These are phyloP conservation scores for Sebastes nivosus DNA, from an alignment of 2,797 vertebrate genomes.

Conservation along the genomic window DNA sequence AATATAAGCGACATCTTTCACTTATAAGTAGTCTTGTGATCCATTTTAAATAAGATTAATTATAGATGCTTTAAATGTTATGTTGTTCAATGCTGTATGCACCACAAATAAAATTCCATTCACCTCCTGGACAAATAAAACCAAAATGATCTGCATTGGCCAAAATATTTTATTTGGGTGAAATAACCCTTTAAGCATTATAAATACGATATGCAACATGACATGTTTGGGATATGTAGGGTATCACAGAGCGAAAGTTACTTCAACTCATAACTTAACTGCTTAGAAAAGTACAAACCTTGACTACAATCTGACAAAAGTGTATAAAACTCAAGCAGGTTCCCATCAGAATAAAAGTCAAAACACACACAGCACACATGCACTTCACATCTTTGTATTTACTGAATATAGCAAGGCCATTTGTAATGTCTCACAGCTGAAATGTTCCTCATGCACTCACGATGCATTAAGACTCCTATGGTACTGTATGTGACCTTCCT, in stretches of 20 bases:
- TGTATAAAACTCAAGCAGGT: neutral
- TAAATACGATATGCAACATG: neutral
- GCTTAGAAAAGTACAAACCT: neutral
- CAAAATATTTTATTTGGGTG: neutral
- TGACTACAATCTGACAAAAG: neutral
- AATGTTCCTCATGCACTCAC: conserved; percentile 9
- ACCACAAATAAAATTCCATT: neutral
- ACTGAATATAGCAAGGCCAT: neutral
- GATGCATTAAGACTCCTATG: neutral
- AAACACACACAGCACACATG: neutral
- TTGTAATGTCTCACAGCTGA: neutral
- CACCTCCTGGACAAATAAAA: neutral
- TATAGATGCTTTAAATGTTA: neutral
- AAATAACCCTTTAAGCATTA: neutral
- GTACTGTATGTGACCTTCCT: conserved; percentile 39
- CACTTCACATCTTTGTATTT: neutral
- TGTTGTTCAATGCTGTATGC: neutral
- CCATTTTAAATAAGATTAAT: neutral
- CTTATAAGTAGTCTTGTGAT: neutral
- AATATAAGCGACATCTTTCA: neutral
- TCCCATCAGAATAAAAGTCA: neutral
- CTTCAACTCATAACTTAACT: neutral
- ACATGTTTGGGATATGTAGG: neutral
- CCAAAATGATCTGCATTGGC: neutral
- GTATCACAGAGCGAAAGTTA: neutral